Evolutionary conservation across 1,140 invertebrate species (phyloP).

Genomic region (Drosophila malerkotliana): DNA sequence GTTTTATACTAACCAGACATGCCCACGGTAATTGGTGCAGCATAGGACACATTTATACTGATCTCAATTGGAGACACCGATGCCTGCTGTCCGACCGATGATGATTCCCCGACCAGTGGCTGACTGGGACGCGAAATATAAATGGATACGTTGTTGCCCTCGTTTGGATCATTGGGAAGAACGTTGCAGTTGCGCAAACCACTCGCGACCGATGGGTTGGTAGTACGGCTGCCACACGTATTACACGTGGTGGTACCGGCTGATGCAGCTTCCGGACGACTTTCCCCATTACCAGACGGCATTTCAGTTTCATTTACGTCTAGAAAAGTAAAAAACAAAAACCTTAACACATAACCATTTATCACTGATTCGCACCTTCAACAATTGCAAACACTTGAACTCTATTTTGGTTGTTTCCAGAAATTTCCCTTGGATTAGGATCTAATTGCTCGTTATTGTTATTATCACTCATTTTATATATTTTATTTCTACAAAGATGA

Average conservation of each 20-base stretch:
- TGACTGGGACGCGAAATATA: background rate
- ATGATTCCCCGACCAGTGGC: background rate
- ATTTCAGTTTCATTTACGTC: background rate
- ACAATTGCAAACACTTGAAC: background rate
- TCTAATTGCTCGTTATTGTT: background rate
- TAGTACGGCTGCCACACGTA: background rate
- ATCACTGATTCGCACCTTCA: background rate
- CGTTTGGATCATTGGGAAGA: background rate
- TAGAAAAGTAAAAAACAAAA: background rate
- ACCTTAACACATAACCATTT: background rate
- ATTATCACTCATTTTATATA: background rate
- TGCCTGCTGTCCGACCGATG: background rate
- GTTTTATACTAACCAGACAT: background rate
- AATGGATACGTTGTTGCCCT: background rate
- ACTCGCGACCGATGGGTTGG: background rate
- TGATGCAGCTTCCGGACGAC: background rate
- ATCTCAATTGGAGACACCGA: background rate
- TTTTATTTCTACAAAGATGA: background rate
- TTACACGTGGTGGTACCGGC: background rate
- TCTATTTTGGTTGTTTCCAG: background rate
- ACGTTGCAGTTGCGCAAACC: background rate
- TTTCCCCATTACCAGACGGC: background rate
- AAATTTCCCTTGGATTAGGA: background rate
- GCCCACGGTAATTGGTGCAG: background rate
- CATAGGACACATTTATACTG: background rate